Evolutionary conservation across 2,888 invertebrate species (phyloP), one percentile per base, ranked within the genome.

Genomic region (Tinea trinotella): DNA sequence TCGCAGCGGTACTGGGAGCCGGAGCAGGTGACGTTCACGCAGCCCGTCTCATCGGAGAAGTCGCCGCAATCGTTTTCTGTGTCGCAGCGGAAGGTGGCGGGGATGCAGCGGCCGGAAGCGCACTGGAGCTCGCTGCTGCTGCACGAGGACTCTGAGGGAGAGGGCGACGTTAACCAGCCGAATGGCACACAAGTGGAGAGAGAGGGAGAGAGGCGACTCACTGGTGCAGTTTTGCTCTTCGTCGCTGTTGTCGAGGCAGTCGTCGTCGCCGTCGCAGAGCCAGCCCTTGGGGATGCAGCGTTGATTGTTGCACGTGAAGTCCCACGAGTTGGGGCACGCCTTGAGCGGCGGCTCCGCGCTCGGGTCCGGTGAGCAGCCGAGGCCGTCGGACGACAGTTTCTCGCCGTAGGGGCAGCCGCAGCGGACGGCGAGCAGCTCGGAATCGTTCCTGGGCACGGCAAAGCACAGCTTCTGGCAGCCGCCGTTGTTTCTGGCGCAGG

Each of bases 371-470:
- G 91, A 81, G 62, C 98, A 98, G 0, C 86, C 89, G 48, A 88
- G 87, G 19, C 89, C 91, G 66, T 95, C 93, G 0, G 89, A 82
- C 1, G 87, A 88, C 54, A 98, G 73, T 59, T 92, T 91, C 76
- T 97, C 96, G 0, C 98, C 98, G 64, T 96, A 96, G 0, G 98
- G 97, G 80, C 98, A 98, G 0, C 94, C 97, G 69, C 98, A 98
- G 59, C 89, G 89, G 0, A 90, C 89, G 1, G 87, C 87, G 49
- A 95, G 67, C 10, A 77, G 68, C 9, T 81, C 73, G 0, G 86
- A 81, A 54, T 79, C 88, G 61, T 91, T 91, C 15, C 83, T 77
- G 0, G 95, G 95, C 0, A 97, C 87, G 0, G 96, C 96, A 71
- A 99, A 99, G 71, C 99, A 99, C 52, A 99, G 90, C 68, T 98